Percentiles rank a stretch among this genome's conserved stretches.
Evolutionary conservation across 2,888 invertebrate species (phyloP).

Genomic region (Dendrolimus houi): DNA sequence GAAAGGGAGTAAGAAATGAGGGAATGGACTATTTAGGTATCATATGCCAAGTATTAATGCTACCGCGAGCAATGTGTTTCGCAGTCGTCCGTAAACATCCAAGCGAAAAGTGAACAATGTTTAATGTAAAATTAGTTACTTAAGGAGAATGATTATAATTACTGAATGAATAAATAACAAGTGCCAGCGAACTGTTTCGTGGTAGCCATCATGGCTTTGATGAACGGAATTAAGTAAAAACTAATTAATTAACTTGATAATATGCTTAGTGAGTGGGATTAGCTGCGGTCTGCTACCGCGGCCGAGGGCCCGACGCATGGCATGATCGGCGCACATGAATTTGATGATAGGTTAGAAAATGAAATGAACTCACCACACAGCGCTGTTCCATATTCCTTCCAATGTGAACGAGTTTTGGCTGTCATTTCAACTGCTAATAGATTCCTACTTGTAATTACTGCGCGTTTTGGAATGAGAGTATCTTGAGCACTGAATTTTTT

Average conservation of each 20-base stretch:
- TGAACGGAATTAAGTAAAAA: background rate
- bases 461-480: slow-evolving; percentile 73
- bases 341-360: slow-evolving; percentile 54
- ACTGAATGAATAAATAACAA: background rate
- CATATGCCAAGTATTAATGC: background rate
- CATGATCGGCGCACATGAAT: slow-evolving; percentile 19
- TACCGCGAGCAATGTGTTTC: background rate
- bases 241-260: slow-evolving; percentile 5
- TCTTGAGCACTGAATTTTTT: slow-evolving; percentile 68
- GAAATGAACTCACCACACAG: slow-evolving; percentile 64
- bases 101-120: background rate
- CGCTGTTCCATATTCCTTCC: slow-evolving; percentile 76
- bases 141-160: background rate
- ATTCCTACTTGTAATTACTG: slow-evolving; percentile 47
- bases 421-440: slow-evolving; percentile 58
- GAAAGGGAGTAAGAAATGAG: too few relatives aligned
- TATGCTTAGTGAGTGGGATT: slow-evolving; percentile 7
- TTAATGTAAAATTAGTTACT: background rate
- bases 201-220: background rate
- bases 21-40: too few relatives aligned
- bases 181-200: background rate
- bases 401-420: slow-evolving; percentile 73
- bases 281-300: background rate
- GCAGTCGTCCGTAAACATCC: background rate
- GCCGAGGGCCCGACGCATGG: slow-evolving; percentile 33